Conservation (phyloP, 64 coral and sea anemone genomes). For the Pocillopora damicornis region DNA sequence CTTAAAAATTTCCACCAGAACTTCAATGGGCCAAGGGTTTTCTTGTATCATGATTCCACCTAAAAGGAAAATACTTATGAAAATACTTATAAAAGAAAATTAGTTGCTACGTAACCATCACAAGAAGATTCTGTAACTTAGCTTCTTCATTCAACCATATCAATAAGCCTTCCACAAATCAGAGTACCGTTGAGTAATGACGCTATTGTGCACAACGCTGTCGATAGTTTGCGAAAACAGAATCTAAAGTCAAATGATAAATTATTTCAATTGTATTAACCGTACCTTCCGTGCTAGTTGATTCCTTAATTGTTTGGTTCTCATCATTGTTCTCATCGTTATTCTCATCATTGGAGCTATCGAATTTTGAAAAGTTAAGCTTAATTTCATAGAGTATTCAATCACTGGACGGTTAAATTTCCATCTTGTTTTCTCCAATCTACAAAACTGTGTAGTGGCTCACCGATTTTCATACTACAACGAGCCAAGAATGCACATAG, state of each 20-base stretch:
- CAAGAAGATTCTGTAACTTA: too few relatives aligned
- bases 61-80: too few relatives aligned
- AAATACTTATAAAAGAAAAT: too few relatives aligned
- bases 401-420: constrained; percentile 7
- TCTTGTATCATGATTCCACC: too few relatives aligned
- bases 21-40: too few relatives aligned
- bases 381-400: constrained; percentile 29
- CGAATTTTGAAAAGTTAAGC: constrained; percentile 28
- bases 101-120: too few relatives aligned
- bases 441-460: constrained; percentile 27
- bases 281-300: not conserved
- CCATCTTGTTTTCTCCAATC: constrained; percentile 28
- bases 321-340: too few relatives aligned
- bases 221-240: constrained; percentile 5
- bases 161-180: constrained; percentile 17
- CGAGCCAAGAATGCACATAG: constrained; percentile 20
- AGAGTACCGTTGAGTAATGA: constrained; percentile 28
- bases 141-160: constrained; percentile 31
- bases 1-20: too few relatives aligned
- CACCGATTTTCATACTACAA: constrained; percentile 33
- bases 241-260: constrained; percentile 16
- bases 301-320: constrained; percentile 21
- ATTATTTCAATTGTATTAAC: constrained; percentile 30
- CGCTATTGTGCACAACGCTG: constrained; percentile 12
- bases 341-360: constrained; percentile 16